Evolutionary conservation across 2,888 invertebrate species (phyloP), one percentile per base, ranked within the genome.

Genomic region (Morpho deidamia): DNA sequence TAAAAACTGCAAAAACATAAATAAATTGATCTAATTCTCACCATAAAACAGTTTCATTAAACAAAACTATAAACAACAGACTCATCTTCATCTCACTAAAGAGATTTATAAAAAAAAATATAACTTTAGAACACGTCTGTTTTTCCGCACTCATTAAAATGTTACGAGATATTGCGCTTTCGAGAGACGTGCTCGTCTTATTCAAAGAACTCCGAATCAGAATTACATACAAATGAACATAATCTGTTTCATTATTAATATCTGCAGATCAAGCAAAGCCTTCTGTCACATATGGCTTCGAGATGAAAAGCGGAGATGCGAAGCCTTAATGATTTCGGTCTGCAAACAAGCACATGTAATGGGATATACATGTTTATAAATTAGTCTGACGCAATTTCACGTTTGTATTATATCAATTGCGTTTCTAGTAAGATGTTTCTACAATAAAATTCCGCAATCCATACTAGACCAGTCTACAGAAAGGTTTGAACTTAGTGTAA

Each of bases 191-290:
- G 32, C 52, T 57, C 51, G 46, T 46, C 46, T 47, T 57, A 54
- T 59, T 40, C 53, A 51, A 42, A 48, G 51, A 56, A 52, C 42
- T 53, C 47, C 37, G 43, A 51, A 53, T 50, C 50, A 46, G 12
- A 53, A 53, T 52, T 52, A 43, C 43, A 49, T 49, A 57, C 33
- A 34, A 44, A 46, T 53, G 46, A 51, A 59, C 41, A 35, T 69
- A 70, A 73, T 66, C 69, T 65, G 50, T 69, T 69, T 65, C 65
- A 71, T 71, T 81, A 81, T 82, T 82, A 82, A 82, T 81, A 79
- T 81, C 76, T 73, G 69, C 75, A 76, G 76, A 80, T 81, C 81
- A 81, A 78, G 79, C 78, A 43, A 44, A 38, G 47, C 50, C 44
- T 38, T 51, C 44, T 51, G 45, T 42, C 48, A 32, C 54, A 47